These are phyloP conservation scores for Siderastrea radians DNA, from an alignment of 92 coral and sea anemone genomes.

Conservation along the genomic window DNA sequence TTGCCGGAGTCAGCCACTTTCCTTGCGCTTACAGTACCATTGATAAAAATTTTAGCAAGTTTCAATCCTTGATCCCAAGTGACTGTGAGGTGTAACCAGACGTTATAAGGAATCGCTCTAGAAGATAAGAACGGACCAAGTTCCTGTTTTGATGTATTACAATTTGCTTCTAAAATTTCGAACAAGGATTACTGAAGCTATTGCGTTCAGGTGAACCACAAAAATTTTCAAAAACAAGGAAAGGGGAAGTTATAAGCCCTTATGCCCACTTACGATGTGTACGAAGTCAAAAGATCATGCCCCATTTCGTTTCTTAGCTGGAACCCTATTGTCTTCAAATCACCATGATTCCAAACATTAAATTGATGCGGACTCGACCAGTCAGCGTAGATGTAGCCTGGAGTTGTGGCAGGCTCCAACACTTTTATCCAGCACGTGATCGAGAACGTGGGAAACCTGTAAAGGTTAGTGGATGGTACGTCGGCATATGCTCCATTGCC, in stretches of 20 bases:
- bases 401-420: slow-evolving; percentile 5
- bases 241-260: background rate
- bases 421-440: slow-evolving; percentile 24
- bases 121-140: background rate
- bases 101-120: background rate
- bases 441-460: background rate
- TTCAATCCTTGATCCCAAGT: background rate
- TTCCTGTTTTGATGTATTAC: background rate
- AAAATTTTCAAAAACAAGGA: background rate
- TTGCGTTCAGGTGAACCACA: too few relatives aligned
- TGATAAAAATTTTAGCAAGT: background rate
- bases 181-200: too few relatives aligned
- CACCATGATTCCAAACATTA: background rate
- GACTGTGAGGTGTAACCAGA: background rate
- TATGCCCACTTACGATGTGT: background rate
- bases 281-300: background rate
- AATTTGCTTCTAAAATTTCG: background rate
- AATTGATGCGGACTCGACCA: slow-evolving; percentile 13
- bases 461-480: background rate
- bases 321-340: background rate
- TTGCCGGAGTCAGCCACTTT: background rate
- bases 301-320: slow-evolving; percentile 11
- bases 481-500: slow-evolving; percentile 6
- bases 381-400: slow-evolving; percentile 22
- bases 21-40: background rate